Evolutionary conservation across 1,140 invertebrate species (phyloP).

Genomic region (Diabrotica virgifera): DNA sequence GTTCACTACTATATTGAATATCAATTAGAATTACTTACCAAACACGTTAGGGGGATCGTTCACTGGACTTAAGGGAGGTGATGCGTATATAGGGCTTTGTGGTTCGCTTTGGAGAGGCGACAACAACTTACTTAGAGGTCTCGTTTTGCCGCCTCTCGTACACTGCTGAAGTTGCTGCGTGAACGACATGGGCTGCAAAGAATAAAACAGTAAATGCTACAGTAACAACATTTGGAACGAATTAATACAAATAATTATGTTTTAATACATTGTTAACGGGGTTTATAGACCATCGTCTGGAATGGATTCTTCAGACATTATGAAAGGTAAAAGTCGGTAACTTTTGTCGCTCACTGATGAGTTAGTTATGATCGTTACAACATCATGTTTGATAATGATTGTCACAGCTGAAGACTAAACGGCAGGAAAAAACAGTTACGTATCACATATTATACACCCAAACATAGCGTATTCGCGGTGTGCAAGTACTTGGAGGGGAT

Average conservation of each 20-base stretch:
- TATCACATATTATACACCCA: no score
- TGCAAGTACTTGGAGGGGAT: no score
- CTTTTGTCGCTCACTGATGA: no score
- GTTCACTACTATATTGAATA: no score
- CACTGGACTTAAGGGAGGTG: conserved; percentile 69
- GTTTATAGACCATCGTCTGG: no score
- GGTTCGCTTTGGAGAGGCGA: conserved; percentile 72
- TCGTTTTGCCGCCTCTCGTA: conserved; percentile 56
- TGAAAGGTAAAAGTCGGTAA: no score
- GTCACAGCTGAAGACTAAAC: no score
- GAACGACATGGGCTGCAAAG: conserved; percentile 60
- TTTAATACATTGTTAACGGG: no score
- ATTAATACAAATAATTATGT: not conserved
- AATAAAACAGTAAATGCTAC: not conserved
- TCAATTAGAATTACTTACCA: conserved; percentile 29
- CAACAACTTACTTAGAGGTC: conserved; percentile 60
- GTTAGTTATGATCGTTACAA: no score
- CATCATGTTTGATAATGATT: no score
- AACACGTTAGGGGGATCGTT: conserved; percentile 53
- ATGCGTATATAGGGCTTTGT: conserved; percentile 72
- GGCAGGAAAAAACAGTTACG: no score
- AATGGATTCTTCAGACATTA: not conserved
- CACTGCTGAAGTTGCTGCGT: conserved; percentile 75
- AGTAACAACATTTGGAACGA: conserved; percentile 5
- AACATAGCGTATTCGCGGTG: no score